phyloP scores from a whole-genome alignment of 2,113 vertebrate species.

The Noturus placidus region DNA sequence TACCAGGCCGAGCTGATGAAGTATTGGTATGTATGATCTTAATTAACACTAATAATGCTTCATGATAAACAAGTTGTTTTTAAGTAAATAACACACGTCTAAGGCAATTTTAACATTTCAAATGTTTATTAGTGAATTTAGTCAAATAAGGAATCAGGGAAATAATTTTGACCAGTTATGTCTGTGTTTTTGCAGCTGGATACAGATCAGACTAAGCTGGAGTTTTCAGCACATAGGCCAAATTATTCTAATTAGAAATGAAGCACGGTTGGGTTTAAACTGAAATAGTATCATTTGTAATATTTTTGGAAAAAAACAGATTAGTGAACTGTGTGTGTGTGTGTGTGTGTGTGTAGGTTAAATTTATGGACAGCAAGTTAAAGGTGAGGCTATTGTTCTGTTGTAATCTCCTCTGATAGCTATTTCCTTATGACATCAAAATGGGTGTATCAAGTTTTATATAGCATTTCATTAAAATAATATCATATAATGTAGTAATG shows the following conservation, averaged over 20 bases:
- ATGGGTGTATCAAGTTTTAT: constrained; percentile 32
- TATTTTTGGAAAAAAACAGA: neutral
- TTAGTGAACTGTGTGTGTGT: neutral
- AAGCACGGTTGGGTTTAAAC: neutral
- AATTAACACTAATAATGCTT: neutral
- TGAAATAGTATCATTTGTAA: neutral
- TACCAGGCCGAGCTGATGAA: neutral
- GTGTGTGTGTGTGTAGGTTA: constrained; percentile 4
- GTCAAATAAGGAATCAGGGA: neutral
- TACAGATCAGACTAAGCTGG: neutral
- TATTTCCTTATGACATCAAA: constrained; percentile 39
- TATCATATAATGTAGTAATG: neutral
- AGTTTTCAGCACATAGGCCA: neutral
- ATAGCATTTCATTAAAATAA: neutral
- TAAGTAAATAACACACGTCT: neutral
- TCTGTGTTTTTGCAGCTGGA: neutral
- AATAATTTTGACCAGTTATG: neutral
- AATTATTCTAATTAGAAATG: neutral
- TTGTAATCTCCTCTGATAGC: constrained; percentile 29
- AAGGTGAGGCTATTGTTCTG: constrained; percentile 45
- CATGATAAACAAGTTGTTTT: neutral
- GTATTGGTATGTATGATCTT: neutral
- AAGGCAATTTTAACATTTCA: neutral
- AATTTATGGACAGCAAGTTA: constrained; percentile 36
- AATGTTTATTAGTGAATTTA: neutral